phyloP scores from a whole-genome alignment of 2,888 invertebrate genomes.

The Ischnus inquisitorius region DNA sequence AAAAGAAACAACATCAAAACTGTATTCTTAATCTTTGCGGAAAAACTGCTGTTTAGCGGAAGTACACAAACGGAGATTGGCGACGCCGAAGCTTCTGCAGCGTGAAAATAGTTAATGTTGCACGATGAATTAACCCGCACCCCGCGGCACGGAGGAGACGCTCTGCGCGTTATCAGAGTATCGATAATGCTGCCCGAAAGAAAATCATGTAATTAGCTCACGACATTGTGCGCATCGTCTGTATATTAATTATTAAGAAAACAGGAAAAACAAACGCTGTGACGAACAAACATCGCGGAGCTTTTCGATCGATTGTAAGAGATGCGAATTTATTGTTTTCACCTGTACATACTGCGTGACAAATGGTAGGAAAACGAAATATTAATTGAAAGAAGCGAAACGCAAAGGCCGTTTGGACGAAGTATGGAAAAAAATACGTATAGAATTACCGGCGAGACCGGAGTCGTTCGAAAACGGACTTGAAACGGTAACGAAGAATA shows the following conservation, averaged over 20 bases:
- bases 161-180: not conserved
- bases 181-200: not conserved
- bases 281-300: constrained; percentile 3
- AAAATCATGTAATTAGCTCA: constrained; percentile 31
- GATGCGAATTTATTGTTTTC: constrained; percentile 26
- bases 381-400: not conserved
- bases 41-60: constrained; percentile 53
- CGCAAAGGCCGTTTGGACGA: not conserved
- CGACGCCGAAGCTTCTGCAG: constrained; percentile 32
- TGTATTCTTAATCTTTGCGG: constrained; percentile 49
- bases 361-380: not conserved
- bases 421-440: constrained; percentile 3
- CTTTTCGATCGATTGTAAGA: constrained; percentile 20
- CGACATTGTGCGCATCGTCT: constrained; percentile 15
- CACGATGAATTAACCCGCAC: not conserved
- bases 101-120: constrained; percentile 24
- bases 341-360: constrained; percentile 48
- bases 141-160: not conserved
- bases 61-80: constrained; percentile 37
- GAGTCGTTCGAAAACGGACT: not conserved
- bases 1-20: constrained; percentile 15
- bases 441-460: not conserved
- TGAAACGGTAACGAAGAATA: not conserved
- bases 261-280: not conserved
- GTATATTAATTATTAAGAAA: constrained; percentile 1